Evolutionary conservation across 1,140 invertebrate genomes (phyloP).

Genomic region (Drosophila tani): DNA sequence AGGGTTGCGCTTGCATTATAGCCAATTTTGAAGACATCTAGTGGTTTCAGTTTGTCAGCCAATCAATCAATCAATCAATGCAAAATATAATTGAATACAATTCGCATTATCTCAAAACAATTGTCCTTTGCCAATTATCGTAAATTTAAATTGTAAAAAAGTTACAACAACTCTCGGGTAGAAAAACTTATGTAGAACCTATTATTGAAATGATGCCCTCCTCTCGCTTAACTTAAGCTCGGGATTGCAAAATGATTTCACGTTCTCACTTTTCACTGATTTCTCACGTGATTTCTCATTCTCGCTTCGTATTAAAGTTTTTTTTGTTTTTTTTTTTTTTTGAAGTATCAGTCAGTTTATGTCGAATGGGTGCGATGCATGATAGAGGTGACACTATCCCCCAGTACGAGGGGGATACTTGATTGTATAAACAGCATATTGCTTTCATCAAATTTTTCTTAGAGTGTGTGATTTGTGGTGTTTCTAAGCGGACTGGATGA

Average conservation of each 20-base stretch:
- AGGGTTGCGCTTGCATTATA: slow-evolving; percentile 59
- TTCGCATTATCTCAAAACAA: slow-evolving; percentile 64
- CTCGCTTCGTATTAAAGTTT: slow-evolving; percentile 23
- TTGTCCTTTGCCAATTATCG: slow-evolving; percentile 69
- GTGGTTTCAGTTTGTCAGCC: slow-evolving; percentile 58
- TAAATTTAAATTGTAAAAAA: slow-evolving; percentile 78
- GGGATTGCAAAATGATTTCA: slow-evolving; percentile 42
- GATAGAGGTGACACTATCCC: slow-evolving; percentile 25
- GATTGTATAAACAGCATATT: slow-evolving; percentile 78
- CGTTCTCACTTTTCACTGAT: slow-evolving; percentile 7
- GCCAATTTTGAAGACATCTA: slow-evolving; percentile 82
- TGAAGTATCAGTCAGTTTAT: slow-evolving; percentile 52
- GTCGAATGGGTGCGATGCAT: slow-evolving; percentile 26
- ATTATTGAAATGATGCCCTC: slow-evolving; percentile 73
- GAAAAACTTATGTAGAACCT: slow-evolving; percentile 82
- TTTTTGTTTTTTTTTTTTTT: slow-evolving; percentile 26
- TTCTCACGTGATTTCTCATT: slow-evolving; percentile 16
- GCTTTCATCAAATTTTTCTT: slow-evolving; percentile 42
- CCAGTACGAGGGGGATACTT: slow-evolving; percentile 30
- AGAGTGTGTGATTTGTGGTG: neutral
- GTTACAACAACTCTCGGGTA: slow-evolving; percentile 76
- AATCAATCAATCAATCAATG: slow-evolving; percentile 38
- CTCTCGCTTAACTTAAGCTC: slow-evolving; percentile 53
- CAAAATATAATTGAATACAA: slow-evolving; percentile 70
- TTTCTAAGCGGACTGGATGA: slow-evolving; percentile 13